Conservation (phyloP, 2,888 invertebrate species). For the Esperia sulphurella region DNA sequence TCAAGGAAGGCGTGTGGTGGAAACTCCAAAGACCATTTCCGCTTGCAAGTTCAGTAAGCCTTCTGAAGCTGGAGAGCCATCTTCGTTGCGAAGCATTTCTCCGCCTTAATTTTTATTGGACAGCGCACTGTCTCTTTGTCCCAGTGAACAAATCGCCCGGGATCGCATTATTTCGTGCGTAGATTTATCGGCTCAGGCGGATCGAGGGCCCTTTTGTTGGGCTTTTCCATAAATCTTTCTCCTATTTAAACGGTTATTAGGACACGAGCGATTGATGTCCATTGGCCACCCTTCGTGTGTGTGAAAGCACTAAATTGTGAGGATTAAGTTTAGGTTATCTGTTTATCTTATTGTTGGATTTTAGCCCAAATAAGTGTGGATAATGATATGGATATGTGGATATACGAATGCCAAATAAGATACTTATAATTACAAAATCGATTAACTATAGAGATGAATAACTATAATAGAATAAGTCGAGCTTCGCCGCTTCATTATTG, state of each 20-base stretch:
- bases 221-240: constrained; percentile 70
- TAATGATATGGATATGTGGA: too few species aligned
- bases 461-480: too few species aligned
- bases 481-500: too few species aligned
- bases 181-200: constrained; percentile 69
- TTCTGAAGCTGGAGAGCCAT: background rate
- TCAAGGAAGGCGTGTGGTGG: too few species aligned
- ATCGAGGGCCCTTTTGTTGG: constrained; percentile 69
- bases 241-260: constrained; percentile 75
- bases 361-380: too few species aligned
- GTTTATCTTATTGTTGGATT: background rate
- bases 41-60: background rate
- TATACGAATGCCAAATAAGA: background rate
- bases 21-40: too few species aligned
- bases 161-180: constrained; percentile 73
- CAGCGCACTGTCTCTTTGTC: constrained; percentile 59
- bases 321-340: background rate
- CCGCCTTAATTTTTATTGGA: constrained; percentile 62
- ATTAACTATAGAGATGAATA: too few species aligned
- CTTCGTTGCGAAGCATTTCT: background rate
- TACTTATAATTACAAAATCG: too few species aligned
- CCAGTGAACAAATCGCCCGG: constrained; percentile 65
- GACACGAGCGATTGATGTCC: constrained; percentile 60
- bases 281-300: constrained; percentile 40
- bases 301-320: constrained; percentile 26